Evolutionary conservation across 2,888 invertebrate genomes (phyloP).

Genomic region (Sthenelais limicola): DNA sequence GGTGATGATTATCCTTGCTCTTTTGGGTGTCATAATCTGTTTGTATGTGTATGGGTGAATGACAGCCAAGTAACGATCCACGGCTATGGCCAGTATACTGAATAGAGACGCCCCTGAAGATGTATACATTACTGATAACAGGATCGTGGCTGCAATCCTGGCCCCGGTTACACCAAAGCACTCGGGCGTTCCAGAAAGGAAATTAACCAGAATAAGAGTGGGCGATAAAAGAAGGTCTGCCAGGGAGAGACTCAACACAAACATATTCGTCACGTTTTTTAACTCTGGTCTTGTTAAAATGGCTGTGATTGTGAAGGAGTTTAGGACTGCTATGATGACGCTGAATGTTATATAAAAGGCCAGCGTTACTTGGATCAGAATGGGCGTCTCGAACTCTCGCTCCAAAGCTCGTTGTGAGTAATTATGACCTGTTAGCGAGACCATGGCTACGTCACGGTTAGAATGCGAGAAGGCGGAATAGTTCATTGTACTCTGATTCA

Average conservation of each 20-base stretch:
- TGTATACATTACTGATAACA: conserved; percentile 1
- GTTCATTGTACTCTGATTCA: too few relatives aligned
- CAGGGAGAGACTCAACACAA: conserved; percentile 16
- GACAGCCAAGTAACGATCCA: conserved; percentile 24
- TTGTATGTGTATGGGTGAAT: conserved; percentile 32
- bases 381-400: conserved; percentile 1
- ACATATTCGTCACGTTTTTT: conserved; percentile 26
- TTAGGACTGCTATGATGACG: background rate
- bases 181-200: background rate
- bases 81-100: conserved; percentile 24
- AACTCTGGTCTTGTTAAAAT: conserved; percentile 12
- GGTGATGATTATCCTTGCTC: conserved; percentile 15
- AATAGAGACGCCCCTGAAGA: conserved; percentile 8
- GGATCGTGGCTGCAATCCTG: background rate
- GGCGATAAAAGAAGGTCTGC: conserved; percentile 30
- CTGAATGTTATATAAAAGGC: conserved; percentile 14
- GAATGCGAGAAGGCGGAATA: too few relatives aligned
- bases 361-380: background rate
- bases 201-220: conserved; percentile 12
- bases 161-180: background rate
- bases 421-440: too few relatives aligned
- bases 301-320: conserved; percentile 24
- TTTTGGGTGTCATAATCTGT: conserved; percentile 23
- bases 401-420: too few relatives aligned
- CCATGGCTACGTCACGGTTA: too few relatives aligned